Evolutionary conservation across 2,113 vertebrate genomes (phyloP).

Genomic region (Pycnonotus jocosus): DNA sequence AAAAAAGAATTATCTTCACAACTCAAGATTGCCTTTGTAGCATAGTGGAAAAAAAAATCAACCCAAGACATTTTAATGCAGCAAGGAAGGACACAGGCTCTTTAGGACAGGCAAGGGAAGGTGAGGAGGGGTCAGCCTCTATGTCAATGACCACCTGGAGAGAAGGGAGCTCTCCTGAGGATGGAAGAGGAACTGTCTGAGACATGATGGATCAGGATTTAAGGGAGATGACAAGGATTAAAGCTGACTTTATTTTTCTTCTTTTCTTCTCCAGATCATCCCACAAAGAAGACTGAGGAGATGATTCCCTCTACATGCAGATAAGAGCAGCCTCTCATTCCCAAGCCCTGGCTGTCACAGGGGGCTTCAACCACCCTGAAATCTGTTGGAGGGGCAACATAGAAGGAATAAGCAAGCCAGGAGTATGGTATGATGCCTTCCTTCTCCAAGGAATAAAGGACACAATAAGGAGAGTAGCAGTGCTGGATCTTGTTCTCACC

Average conservation of each 20-base stretch:
- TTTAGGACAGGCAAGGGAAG: background rate
- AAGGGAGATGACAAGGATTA: background rate
- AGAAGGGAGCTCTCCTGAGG: background rate
- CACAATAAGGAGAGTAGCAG: background rate
- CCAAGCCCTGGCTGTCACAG: background rate
- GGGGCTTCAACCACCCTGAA: background rate
- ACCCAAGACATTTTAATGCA: background rate
- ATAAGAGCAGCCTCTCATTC: background rate
- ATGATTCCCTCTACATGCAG: background rate
- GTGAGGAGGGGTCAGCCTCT: background rate
- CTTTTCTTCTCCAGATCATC: fast-evolving
- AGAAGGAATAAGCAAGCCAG: background rate
- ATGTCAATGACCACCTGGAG: background rate
- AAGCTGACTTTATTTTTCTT: background rate
- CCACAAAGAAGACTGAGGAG: background rate
- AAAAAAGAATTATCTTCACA: background rate
- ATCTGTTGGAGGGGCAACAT: background rate
- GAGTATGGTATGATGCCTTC: background rate
- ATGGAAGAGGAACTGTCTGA: background rate
- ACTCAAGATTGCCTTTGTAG: fast-evolving
- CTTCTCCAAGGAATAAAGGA: background rate
- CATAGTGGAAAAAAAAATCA: background rate
- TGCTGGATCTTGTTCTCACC: background rate
- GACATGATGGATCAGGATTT: background rate
- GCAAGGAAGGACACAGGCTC: background rate